Base-by-base conservation (phyloP, 2,888 invertebrate species). In the Epsilonema sp. region DNA sequence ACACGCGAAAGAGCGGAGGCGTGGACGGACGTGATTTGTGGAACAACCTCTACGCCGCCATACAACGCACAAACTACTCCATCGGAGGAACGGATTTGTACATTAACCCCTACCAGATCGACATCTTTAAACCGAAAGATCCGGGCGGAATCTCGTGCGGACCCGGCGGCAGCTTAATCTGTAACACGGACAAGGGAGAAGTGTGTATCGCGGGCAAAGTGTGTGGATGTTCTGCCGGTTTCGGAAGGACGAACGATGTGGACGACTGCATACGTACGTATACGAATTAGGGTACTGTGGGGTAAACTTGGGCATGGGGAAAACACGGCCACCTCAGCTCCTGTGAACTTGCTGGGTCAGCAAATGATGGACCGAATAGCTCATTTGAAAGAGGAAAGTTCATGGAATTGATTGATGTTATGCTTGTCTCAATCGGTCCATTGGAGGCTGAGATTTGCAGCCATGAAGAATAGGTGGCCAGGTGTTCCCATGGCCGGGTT, bases 141-240 rank as follows among this genome's bases (percentile, higher is more conserved):
- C 49, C 44, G 47, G 46, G 40, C 41, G 54, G 49, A 50, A 58
- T 51, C 42, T 45, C 53, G 1, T 64, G 63, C 49, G 61, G 59
- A 26, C 55, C 56, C 36, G 41, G 52, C 11, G n/a, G n/a, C n/a
- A n/a, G n/a, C n/a, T n/a, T n/a, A 23, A 5, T 3, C 16, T 48
- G 48, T 23, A 37, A 44, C 24, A 5, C 22, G 16, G 16, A 31
- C 31, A 8, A 46, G 20, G 41, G 41, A 26, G 48, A 48, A 46
- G 24, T 46, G 21, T 48, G 48, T 26, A 20, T 48, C 24, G 39
- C 13, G 2, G 38, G 39, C 22, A 20, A 24, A 21, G 26, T 48
- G 11, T 48, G 48, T 26, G 45, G 37, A 22, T 48, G 48, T 22
- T 45, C 44, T 8, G 22, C 26, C 3, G 39, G 37, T 23, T 38